Percentiles rank a stretch among this genome's conserved stretches.
Evolutionary conservation across 1,140 invertebrate species (phyloP).

Genomic region (Procambarus clarkii): DNA sequence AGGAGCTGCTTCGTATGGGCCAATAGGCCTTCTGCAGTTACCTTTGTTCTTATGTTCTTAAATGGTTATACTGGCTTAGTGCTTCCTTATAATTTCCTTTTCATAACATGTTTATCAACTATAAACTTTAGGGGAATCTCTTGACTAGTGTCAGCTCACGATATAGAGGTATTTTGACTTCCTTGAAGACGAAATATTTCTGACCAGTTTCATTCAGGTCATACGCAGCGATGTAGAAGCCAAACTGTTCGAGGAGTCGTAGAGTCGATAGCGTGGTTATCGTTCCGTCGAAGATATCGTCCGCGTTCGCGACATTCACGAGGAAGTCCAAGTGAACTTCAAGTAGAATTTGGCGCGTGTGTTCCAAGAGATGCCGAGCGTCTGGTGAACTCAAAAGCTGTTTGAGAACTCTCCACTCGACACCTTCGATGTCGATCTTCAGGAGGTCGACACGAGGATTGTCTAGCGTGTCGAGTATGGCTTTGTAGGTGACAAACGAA

Average conservation of each 20-base stretch:
- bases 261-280: background rate
- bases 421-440: constrained; percentile 54
- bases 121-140: background rate
- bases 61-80: too few relatives aligned
- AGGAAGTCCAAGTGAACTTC: constrained; percentile 54
- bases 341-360: constrained; percentile 41
- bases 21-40: too few relatives aligned
- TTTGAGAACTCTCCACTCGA: constrained; percentile 35
- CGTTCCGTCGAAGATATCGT: background rate
- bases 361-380: constrained; percentile 3
- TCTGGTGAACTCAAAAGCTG: constrained; percentile 32
- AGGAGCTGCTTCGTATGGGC: too few relatives aligned
- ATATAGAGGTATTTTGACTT: constrained; percentile 18
- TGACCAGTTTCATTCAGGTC: constrained; percentile 50
- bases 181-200: background rate
- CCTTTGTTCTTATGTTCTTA: too few relatives aligned
- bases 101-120: too few relatives aligned
- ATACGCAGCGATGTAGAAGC: constrained; percentile 41
- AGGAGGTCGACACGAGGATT: constrained; percentile 33
- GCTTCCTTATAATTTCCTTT: too few relatives aligned
- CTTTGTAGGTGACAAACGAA: constrained; percentile 23
- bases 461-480: constrained; percentile 28
- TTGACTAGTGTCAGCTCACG: constrained; percentile 46
- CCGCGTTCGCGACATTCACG: background rate
- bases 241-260: constrained; percentile 14